phyloP scores from a whole-genome alignment of 2,797 vertebrate species.

The Limnodromus scolopaceus region DNA sequence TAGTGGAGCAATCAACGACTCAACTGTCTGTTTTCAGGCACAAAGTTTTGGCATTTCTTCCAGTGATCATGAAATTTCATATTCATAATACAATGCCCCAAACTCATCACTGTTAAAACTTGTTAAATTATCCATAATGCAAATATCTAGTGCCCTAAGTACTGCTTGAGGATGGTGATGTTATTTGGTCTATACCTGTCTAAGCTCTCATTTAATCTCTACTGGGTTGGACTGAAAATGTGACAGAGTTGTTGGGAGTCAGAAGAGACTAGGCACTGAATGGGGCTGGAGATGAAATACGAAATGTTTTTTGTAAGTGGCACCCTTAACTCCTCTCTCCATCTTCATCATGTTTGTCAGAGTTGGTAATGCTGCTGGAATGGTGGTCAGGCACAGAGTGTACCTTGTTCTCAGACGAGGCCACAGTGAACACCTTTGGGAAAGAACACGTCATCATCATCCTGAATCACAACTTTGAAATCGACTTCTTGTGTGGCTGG shows the following conservation, averaged over 20 bases:
- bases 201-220: background rate
- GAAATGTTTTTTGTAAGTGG: background rate
- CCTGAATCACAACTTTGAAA: conserved; percentile 99
- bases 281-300: background rate
- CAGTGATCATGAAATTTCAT: background rate
- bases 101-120: background rate
- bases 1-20: background rate
- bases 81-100: background rate
- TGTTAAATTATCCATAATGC: background rate
- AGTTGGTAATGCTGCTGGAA: conserved; percentile 97
- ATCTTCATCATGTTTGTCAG: conserved; percentile 64
- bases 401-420: conserved; percentile 92
- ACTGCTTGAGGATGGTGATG: background rate
- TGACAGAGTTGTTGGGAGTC: background rate
- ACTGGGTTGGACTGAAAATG: background rate
- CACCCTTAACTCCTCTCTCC: background rate
- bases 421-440: conserved; percentile 89
- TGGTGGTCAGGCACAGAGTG: conserved; percentile 99
- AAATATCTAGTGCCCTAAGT: background rate
- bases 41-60: background rate
- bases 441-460: conserved; percentile 96
- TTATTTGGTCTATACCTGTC: background rate
- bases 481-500: conserved; percentile 98
- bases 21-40: background rate
- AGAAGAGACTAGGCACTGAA: background rate